Base-by-base conservation (phyloP, 35 echinoderm and acorn worm species). In the Heliocidaris erythrogramma region DNA sequence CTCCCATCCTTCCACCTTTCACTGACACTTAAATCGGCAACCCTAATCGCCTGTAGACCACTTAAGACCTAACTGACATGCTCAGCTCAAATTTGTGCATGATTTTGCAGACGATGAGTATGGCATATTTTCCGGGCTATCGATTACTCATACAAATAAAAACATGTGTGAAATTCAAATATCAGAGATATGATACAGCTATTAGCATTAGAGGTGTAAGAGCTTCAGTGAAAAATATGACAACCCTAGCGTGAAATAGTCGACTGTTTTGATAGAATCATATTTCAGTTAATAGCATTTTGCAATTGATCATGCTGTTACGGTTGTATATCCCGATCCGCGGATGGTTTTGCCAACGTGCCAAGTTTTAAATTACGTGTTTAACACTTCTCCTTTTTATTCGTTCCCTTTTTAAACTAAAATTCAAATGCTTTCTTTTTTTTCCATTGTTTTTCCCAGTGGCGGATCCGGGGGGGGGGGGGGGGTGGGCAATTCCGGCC, bases 201-300 rank as follows among this genome's bases (percentile, higher is more conserved):
- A 78, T 78, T n/a, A 7, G 21, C 17, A 78, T 27, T 78, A n/a
- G 18, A 78, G n/a, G n/a, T 78, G 21, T 78, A 27, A 27, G 8
- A n/a, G 18, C 65, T 78, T 78, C 21, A 78, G 65, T 78, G 65
- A n/a, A 27, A 78, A 78, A 78, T 78, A n/a, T 78, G 65, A 21
- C 24, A 18, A n/a, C 27, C 17, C 65, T 78, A 27, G 24, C 21
- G 27, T 78, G 65, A 78, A 71, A 78, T 78, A 27, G 65, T 78
- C 3, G 65, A 78, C 65, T 78, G 65, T 78, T 78, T 78, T 78
- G 65, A 78, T 78, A 78, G 65, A 78, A 78, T 78, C 65, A n/a
- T 78, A 78, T 78, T 78, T 78, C 65, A 78, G 65, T 78, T 78
- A 78, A 78, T 78, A 78, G 65, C 21, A 78, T n/a, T 78, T 78